Evolutionary conservation across 53 echinoderm and acorn worm genomes (phyloP), one percentile per base, ranked within the genome.

Genomic region (Patiria pectinifera): DNA sequence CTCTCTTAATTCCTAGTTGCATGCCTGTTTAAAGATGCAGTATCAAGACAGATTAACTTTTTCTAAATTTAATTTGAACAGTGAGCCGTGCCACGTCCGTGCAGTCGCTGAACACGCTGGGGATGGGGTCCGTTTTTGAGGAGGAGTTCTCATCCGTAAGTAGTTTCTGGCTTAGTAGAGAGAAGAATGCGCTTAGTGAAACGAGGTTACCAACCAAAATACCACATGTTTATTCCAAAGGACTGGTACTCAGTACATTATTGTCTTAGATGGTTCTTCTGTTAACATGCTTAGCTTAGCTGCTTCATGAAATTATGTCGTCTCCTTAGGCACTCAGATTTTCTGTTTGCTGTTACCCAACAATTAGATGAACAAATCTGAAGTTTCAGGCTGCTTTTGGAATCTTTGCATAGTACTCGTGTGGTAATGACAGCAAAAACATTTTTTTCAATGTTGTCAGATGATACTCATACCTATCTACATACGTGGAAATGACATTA

Each of bases 51-150:
- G 19, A 66, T 18, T 3, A 16, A 66, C 14, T 18, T 11, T 15
- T 66, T 6, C 14, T 66, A 18, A 66, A 16, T 66, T 91, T 58
- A 71, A 18, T 75, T 62, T 84, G 16, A 5, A 13, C 86, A 94
- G 95, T 94, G 21, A 94, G 94, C 11, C 94, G 93, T 80, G 95
- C 92, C 26, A 90, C 94, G 0, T 95, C 95, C 44, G 85, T 91
- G 26, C 95, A 95, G 21, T 95, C 95, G 16, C 83, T 95, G 47
- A 94, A 94, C 80, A 95, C 95, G 23, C 85, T 94, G 22, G 47
- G 46, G 13, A 94, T 80, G 71, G 79, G 92, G 19, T 70, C 94
- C 4, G 80, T 91, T 6, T 62, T 92, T 81, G 94, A 94, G 43
- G 95, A 95, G 10, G 95, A 95, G 16, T 48, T 48, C 0, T 72